Evolutionary conservation across 2,113 vertebrate species (phyloP).

Genomic region (Lagenorhynchus albirostris): DNA sequence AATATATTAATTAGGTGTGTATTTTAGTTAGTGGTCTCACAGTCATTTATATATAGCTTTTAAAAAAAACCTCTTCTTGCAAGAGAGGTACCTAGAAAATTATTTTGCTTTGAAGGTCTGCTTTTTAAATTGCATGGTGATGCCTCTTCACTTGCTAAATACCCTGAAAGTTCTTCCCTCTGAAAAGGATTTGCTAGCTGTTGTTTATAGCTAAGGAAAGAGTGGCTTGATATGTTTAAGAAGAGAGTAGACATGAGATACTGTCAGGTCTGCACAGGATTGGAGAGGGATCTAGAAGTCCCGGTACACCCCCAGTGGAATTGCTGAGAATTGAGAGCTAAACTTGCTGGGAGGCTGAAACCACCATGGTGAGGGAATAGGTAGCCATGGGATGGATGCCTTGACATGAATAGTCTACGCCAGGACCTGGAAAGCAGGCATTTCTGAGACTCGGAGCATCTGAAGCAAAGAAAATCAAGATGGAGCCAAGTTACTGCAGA

Average conservation of each 20-base stretch:
- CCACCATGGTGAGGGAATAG: not conserved
- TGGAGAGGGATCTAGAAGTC: not conserved
- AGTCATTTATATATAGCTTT: not conserved
- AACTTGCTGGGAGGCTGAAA: not conserved
- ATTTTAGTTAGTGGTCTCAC: not conserved
- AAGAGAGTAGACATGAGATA: not conserved
- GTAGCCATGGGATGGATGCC: not conserved
- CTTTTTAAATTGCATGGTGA: not conserved
- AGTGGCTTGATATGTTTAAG: not conserved
- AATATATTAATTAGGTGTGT: not conserved
- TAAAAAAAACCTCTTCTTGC: not conserved
- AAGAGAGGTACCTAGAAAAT: not conserved
- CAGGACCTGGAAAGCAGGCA: not conserved
- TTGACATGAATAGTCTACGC: not conserved
- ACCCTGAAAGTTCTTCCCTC: not conserved
- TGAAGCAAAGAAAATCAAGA: not conserved
- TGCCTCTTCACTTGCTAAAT: not conserved
- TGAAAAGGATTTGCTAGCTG: not conserved
- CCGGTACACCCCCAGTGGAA: not conserved
- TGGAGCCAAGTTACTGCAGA: not conserved
- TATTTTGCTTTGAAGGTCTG: not conserved
- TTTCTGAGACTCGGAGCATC: not conserved
- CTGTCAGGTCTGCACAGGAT: too few species aligned
- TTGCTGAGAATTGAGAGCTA: not conserved
- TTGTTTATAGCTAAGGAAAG: not conserved